Evolutionary conservation across 1,140 invertebrate genomes (phyloP).

Genomic region (Euura saliciscinereae): DNA sequence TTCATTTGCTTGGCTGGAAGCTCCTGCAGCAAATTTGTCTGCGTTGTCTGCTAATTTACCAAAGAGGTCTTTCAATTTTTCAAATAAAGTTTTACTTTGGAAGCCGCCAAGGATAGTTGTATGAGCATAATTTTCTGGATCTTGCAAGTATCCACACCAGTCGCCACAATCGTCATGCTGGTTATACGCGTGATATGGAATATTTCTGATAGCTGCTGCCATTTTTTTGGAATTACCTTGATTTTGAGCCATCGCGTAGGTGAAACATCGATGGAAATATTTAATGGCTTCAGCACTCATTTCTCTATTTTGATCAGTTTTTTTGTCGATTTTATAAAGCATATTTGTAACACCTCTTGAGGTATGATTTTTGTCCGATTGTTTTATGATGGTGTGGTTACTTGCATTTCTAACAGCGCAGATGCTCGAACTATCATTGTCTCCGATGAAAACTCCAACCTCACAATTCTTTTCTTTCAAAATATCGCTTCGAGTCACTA

Average conservation of each 20-base stretch:
- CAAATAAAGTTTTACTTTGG: conserved; percentile 12
- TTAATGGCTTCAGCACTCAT: conserved; percentile 11
- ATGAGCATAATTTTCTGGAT: conserved; percentile 18
- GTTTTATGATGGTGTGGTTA: neutral
- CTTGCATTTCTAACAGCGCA: neutral
- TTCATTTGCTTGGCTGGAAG: conserved; percentile 18
- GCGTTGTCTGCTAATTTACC: conserved; percentile 12
- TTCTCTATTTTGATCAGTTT: conserved; percentile 12
- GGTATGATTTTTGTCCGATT: neutral
- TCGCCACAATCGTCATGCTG: conserved; percentile 19
- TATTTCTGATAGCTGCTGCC: conserved; percentile 15
- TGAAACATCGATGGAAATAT: conserved; percentile 21
- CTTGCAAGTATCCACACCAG: conserved; percentile 20
- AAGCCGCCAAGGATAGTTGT: conserved; percentile 14
- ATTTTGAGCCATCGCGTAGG: conserved; percentile 23
- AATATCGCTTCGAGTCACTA: conserved; percentile 21
- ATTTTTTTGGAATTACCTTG: conserved; percentile 19
- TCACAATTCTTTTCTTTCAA: conserved; percentile 23
- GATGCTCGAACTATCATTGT: conserved; percentile 26
- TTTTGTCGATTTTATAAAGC: neutral
- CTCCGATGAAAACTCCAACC: conserved; percentile 26
- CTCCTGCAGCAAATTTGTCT: conserved; percentile 14
- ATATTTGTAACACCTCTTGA: neutral
- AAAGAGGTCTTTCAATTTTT: conserved; percentile 16
- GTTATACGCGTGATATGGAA: conserved; percentile 24